Evolutionary conservation across 2,113 vertebrate species (phyloP), one percentile per base, ranked within the genome.

Genomic region (Parus major): DNA sequence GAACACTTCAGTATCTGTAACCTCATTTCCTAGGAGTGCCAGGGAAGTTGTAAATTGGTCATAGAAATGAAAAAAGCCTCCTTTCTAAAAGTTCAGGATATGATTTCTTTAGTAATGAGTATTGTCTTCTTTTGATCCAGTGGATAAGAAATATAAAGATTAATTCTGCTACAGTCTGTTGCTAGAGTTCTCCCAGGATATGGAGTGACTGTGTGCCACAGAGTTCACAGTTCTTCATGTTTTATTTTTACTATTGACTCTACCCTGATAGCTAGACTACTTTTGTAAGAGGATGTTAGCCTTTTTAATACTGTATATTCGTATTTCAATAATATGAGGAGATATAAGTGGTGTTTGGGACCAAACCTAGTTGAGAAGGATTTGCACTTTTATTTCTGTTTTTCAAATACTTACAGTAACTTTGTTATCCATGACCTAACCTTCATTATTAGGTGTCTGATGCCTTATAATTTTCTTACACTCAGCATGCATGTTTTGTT

Each of bases 161-260:
- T 71, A 7, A 49, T 70, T 91, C 9, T n/a, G 11, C 56, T 59
- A 39, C 9, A 55, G 23, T 20, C 18, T 86, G 25, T 50, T 49
- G 27, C 52, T 47, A 60, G 39, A 69, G 6, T 35, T 78, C 11
- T 84, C 27, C 6, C 20, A 77, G 21, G 18, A 47, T 39, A 66
- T 0, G 3, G 23, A 63, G 29, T 29, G 13, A 60, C 33, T 36
- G 7, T 1, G 0, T 52, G 27, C 19, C 36, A 44, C 3, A 36
- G 6, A 47, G 27, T 65, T 93, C n/a, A 46, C 36, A 42, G 21
- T 72, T 15, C 18, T 52, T 65, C 20, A 46, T 52, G 21, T 6
- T 47, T 55, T 76, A 19, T 47, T 79, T 90, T 82, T 73, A 5
- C 23, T 53, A 12, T 78, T 84, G 61, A 25, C 20, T 86, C 22